phyloP scores from a whole-genome alignment of 2,888 invertebrate genomes.

The Chaetogeoica ovagalla region DNA sequence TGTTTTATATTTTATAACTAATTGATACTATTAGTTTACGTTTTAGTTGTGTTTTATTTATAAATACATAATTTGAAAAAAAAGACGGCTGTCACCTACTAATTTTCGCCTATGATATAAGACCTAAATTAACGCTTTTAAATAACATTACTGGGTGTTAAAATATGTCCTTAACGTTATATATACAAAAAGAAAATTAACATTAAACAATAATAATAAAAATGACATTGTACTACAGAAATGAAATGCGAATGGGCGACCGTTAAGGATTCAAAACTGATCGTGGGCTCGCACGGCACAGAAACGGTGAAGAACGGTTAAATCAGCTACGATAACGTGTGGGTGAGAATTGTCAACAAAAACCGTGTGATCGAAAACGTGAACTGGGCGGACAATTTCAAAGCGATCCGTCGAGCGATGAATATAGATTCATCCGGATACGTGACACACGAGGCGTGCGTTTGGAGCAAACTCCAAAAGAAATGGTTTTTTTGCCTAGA shows the following conservation, averaged over 20 bases:
- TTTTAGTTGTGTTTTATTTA: too few relatives aligned
- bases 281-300: constrained; percentile 93
- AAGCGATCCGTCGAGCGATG: constrained; percentile 72
- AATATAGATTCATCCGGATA: constrained; percentile 91
- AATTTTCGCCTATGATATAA: too few relatives aligned
- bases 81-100: too few relatives aligned
- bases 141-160: too few relatives aligned
- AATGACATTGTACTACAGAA: constrained; percentile 61
- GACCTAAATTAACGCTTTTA: too few relatives aligned
- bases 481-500: constrained; percentile 94
- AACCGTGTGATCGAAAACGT: constrained; percentile 74
- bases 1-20: too few relatives aligned
- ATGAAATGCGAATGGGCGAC: constrained; percentile 98
- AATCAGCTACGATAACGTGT: constrained; percentile 71
- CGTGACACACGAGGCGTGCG: constrained; percentile 93
- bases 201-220: neutral
- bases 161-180: too few relatives aligned
- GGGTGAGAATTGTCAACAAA: constrained; percentile 80
- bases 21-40: too few relatives aligned
- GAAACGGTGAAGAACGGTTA: constrained; percentile 71
- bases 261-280: constrained; percentile 82
- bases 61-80: too few relatives aligned
- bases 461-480: constrained; percentile 81
- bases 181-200: too few relatives aligned
- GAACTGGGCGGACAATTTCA: constrained; percentile 71